Percentiles rank a stretch among this genome's conserved stretches.
Conservation (phyloP, 2,113 vertebrate genomes). For the Cyanoderma ruficeps region DNA sequence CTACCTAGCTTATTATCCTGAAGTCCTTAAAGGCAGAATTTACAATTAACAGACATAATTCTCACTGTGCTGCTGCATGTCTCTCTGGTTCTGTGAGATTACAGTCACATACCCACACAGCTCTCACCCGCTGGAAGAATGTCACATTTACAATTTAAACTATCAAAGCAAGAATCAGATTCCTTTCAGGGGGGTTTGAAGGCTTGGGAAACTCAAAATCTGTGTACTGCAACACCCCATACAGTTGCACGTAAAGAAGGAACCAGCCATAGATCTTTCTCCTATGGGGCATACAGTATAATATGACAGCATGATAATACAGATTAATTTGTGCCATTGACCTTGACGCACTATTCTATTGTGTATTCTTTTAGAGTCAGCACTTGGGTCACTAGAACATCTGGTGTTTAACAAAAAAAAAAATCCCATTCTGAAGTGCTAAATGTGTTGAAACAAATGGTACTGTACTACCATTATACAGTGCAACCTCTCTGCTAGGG, state of each 20-base stretch:
- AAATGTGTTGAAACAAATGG: slow-evolving; percentile 64
- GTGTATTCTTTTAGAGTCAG: slow-evolving; percentile 59
- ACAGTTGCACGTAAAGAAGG: background rate
- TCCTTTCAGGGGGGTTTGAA: background rate
- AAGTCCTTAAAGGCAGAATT: background rate
- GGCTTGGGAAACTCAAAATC: background rate
- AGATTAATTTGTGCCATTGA: slow-evolving; percentile 69
- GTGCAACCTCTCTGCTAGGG: slow-evolving; percentile 44
- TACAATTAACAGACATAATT: background rate
- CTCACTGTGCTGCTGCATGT: background rate
- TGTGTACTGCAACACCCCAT: background rate
- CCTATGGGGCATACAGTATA: background rate
- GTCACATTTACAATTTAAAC: slow-evolving; percentile 8
- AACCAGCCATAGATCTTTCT: slow-evolving; percentile 49
- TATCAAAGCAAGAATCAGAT: background rate
- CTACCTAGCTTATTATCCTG: background rate
- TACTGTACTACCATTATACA: slow-evolving; percentile 23
- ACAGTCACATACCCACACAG: background rate
- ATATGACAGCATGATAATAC: slow-evolving; percentile 66
- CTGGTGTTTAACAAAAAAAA: slow-evolving; percentile 41
- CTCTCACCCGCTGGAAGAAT: background rate
- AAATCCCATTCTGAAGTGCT: slow-evolving; percentile 35
- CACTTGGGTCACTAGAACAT: background rate
- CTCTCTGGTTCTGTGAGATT: background rate
- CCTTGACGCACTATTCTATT: slow-evolving; percentile 51